Base-by-base conservation (phyloP, 2,888 invertebrate species). In the Noctua pronuba region DNA sequence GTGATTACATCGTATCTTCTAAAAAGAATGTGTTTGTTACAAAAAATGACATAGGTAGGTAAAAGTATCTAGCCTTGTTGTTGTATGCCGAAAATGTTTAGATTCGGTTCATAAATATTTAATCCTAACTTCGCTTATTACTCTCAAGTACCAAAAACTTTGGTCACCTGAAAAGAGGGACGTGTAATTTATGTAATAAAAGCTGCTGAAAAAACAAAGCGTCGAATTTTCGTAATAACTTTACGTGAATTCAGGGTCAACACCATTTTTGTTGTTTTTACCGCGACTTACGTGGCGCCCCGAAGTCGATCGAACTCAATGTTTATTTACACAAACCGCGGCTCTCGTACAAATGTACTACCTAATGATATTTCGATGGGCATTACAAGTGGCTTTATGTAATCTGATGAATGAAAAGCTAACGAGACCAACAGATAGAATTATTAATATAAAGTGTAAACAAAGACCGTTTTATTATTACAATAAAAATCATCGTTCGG, bases 321-420 rank as follows among this genome's bases (percentile, higher is more conserved):
- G 66, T 76, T 77, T 83, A 80, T 83, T 83, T 80, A 80, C 72
- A 68, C 66, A 55, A 79, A 18, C 52, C 55, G 46, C n/a, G 55
- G 7, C 4, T 49, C 31, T 46, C 35, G 38, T 52, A 73, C 73
- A 60, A 65, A 28, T 5, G 28, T 69, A 58, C 60, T 69, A 58
- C 62, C 21, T 62, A 84, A 84, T 80, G 84, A 80, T 66, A 58
- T 70, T 80, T 80, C 72, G 38, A 77, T 77, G 13, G 28, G 46
- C 64, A 69, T 75, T 65, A 77, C 68, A 83, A 83, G 68, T 74
- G 49, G 64, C 11, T 66, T 52, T 70, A 52, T 28, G 38, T 41
- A 65, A 65, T 52, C 55, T 66, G 68, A 24, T 69, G 55, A 80
- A 83, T 58, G 52, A 65, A 74, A 67, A 46, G 58, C 62, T 52